phyloP scores from a whole-genome alignment of 2,888 invertebrate species.

The Stomorhina lunata region DNA sequence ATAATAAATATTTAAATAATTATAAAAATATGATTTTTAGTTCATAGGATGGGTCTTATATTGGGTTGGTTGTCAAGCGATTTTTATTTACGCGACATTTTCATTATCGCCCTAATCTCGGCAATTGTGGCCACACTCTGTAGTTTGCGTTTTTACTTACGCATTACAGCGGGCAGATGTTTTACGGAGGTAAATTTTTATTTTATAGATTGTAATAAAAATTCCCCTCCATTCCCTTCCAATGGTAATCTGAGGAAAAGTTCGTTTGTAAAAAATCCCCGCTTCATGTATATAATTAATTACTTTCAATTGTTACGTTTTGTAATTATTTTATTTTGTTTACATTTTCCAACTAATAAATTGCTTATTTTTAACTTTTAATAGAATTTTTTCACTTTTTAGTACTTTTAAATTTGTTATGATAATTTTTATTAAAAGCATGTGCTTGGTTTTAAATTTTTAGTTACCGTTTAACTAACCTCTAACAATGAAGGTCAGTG shows the following conservation, averaged over 20 bases:
- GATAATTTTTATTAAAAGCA: no score
- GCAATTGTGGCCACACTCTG: conserved; percentile 74
- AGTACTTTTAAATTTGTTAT: background rate
- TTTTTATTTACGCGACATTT: conserved; percentile 73
- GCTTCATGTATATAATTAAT: no score
- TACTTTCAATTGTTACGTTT: no score
- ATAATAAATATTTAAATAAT: conserved; percentile 70
- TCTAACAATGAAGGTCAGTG: no score
- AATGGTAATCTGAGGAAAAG: background rate
- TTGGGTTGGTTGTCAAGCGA: conserved; percentile 73
- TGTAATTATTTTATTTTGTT: background rate
- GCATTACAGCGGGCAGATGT: conserved; percentile 76
- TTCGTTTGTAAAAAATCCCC: background rate
- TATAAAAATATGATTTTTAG: conserved; percentile 49
- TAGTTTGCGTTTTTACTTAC: conserved; percentile 77
- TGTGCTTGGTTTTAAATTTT: no score
- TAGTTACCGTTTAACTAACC: no score
- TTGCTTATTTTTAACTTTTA: background rate
- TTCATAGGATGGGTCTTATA: conserved; percentile 75
- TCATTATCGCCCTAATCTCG: conserved; percentile 71
- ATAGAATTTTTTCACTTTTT: background rate
- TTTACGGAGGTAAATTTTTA: conserved; percentile 73
- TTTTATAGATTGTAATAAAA: background rate
- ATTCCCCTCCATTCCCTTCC: background rate
- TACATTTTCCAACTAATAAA: background rate